Evolutionary conservation across 2,113 vertebrate species (phyloP).

Genomic region (Sinocyclocheilus anophthalmus): DNA sequence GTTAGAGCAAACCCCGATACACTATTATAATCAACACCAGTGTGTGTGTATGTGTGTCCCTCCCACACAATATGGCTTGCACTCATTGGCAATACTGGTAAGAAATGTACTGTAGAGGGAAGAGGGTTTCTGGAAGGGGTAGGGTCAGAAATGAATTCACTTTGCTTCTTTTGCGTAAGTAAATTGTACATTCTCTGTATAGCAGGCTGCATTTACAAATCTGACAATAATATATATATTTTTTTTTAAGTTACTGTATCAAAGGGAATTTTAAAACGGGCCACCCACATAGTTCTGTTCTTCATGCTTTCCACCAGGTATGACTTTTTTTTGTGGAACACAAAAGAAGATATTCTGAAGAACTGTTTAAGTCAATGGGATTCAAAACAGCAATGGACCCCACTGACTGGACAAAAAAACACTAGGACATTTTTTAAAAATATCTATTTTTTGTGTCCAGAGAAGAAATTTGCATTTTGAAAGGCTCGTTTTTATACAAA

Average conservation of each 20-base stretch:
- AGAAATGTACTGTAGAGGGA: neutral
- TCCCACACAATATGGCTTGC: neutral
- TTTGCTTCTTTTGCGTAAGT: neutral
- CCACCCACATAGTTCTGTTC: neutral
- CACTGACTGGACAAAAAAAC: neutral
- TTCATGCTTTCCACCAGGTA: neutral
- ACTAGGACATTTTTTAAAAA: too few species aligned
- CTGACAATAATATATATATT: neutral
- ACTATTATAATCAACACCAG: constrained; percentile 6
- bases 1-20: constrained; percentile 32
- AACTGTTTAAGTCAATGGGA: neutral
- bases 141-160: neutral
- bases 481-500: neutral
- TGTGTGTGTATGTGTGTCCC: constrained; percentile 19
- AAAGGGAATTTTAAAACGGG: neutral
- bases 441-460: neutral
- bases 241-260: neutral
- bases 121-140: constrained; percentile 5
- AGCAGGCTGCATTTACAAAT: neutral
- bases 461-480: neutral
- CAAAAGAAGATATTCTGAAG: neutral
- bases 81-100: neutral
- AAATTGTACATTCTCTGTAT: neutral
- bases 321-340: neutral
- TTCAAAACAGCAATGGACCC: neutral